Conservation (phyloP, 2,888 invertebrate genomes). For the Teleiodes luculella region DNA sequence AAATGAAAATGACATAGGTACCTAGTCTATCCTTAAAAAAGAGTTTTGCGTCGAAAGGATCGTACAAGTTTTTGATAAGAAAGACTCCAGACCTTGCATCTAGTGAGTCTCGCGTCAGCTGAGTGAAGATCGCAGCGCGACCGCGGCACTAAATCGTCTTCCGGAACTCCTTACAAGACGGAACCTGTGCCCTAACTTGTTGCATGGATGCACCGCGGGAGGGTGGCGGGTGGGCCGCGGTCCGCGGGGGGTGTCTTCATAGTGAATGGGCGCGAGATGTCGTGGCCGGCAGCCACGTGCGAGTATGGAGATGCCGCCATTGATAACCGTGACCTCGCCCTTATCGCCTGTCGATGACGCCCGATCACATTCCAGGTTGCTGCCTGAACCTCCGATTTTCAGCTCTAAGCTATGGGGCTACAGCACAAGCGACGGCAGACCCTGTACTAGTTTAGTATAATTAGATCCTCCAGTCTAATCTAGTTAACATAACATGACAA, state of each 20-base stretch:
- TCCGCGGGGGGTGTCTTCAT: constrained; percentile 58
- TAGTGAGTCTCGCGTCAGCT: neutral
- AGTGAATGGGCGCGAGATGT: constrained; percentile 79
- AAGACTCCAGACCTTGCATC: neutral
- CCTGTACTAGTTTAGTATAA: neutral
- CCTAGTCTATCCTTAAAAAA: no score
- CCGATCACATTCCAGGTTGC: constrained; percentile 34
- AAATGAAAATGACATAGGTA: no score
- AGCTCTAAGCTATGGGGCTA: constrained; percentile 4
- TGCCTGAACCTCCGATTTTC: constrained; percentile 2
- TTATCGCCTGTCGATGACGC: constrained; percentile 60
- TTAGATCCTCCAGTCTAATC: constrained; percentile 5
- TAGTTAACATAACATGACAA: neutral
- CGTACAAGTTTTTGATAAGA: neutral
- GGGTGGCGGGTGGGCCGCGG: constrained; percentile 40
- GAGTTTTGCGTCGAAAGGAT: no score
- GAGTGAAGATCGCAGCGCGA: constrained; percentile 18
- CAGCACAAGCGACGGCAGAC: neutral
- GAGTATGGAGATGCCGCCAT: constrained; percentile 76
- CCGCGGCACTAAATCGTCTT: constrained; percentile 41
- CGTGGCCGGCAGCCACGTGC: constrained; percentile 71
- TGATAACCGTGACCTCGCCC: constrained; percentile 75
- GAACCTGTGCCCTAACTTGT: constrained; percentile 71
- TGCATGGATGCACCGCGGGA: constrained; percentile 74
- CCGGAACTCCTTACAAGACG: constrained; percentile 66